These are phyloP conservation scores for Sebastes nivosus DNA, from an alignment of 2,797 vertebrate species.

Conservation along the genomic window DNA sequence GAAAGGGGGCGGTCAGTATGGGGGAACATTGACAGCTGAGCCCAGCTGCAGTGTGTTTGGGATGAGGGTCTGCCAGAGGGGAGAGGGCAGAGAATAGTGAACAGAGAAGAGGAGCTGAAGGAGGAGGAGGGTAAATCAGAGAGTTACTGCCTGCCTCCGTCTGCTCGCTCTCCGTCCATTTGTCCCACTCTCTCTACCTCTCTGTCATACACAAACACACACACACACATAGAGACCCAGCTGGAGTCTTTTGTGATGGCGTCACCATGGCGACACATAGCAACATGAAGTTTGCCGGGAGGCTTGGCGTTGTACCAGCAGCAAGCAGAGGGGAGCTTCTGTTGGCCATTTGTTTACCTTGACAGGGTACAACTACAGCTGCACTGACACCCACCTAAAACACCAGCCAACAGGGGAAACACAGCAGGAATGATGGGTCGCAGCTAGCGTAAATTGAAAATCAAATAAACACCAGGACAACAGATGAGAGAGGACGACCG, in stretches of 20 bases:
- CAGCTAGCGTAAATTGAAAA: not conserved
- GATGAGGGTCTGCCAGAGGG: conserved; percentile 69
- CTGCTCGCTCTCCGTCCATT: conserved; percentile 60
- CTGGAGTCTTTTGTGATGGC: conserved; percentile 81
- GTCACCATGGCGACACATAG: conserved; percentile 75
- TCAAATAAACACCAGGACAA: conserved; percentile 20
- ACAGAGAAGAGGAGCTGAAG: conserved; percentile 45
- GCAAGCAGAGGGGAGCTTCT: conserved; percentile 50
- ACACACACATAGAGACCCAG: conserved; percentile 61
- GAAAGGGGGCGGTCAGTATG: conserved; percentile 61
- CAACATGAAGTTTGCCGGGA: conserved; percentile 72
- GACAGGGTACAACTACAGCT: conserved; percentile 59
- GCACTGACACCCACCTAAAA: conserved; percentile 42
- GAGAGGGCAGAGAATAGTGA: conserved; percentile 52
- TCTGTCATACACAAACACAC: conserved; percentile 8
- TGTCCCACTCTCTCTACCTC: conserved; percentile 45
- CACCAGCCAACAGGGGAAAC: conserved; percentile 24
- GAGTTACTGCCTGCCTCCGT: conserved; percentile 61
- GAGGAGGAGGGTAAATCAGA: conserved; percentile 47
- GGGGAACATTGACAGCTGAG: conserved; percentile 78
- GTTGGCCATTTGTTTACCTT: conserved; percentile 70
- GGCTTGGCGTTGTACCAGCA: conserved; percentile 63
- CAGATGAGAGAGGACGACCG: not conserved
- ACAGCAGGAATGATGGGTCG: conserved; percentile 17
- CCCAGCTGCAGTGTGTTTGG: conserved; percentile 80